A percentile compares a stretch with the other conserved stretches of the same genome.
These are phyloP conservation scores for Otus sunia DNA, from an alignment of 2,113 vertebrate species.

Conservation along the genomic window DNA sequence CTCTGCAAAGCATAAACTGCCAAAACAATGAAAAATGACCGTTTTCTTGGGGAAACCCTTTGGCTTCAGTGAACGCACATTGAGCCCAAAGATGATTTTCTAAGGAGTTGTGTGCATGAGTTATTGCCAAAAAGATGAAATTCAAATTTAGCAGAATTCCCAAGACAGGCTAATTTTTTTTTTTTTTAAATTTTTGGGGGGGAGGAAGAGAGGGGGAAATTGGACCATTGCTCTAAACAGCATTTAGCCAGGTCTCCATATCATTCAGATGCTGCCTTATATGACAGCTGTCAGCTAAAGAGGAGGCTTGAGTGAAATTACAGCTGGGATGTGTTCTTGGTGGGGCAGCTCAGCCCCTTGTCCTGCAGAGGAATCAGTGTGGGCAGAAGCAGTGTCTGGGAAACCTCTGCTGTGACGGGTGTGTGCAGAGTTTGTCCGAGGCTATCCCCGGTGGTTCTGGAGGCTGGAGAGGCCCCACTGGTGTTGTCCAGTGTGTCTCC, in stretches of 20 bases:
- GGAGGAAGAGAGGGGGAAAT: neutral
- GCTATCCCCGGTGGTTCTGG: neutral
- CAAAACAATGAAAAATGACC: neutral
- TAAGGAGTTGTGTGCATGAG: neutral
- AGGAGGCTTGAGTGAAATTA: neutral
- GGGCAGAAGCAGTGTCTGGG: neutral
- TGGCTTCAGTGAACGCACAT: neutral
- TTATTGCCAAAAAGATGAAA: neutral
- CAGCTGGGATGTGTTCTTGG: neutral
- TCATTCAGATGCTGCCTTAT: neutral
- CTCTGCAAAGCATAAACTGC: conserved; percentile 15
- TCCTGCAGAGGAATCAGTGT: neutral
- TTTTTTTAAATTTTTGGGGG: neutral
- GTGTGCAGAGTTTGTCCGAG: neutral
- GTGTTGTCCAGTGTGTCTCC: neutral
- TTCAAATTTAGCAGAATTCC: neutral
- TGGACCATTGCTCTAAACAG: neutral
- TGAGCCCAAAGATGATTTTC: conserved; percentile 1
- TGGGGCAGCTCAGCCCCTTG: neutral
- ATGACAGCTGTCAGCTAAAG: neutral
- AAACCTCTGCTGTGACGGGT: neutral
- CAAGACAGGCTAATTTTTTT: neutral
- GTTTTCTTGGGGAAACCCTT: conserved; percentile 27
- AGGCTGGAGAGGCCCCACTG: neutral
- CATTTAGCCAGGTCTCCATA: neutral